Percentiles rank a stretch among this genome's conserved stretches.
phyloP scores from a whole-genome alignment of 2,888 invertebrate genomes.

The Calameuta pallipes region DNA sequence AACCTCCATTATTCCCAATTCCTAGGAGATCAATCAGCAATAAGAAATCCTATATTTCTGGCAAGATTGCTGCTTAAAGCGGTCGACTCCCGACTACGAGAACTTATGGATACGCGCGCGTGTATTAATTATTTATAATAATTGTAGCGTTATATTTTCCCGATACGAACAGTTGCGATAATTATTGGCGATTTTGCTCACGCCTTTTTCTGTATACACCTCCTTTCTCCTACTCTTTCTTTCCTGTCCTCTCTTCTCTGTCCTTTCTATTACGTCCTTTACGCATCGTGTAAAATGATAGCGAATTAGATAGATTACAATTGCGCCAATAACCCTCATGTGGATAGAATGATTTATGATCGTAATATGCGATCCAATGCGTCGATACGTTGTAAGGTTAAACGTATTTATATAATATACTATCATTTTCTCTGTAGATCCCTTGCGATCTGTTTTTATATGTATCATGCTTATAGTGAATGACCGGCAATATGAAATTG shows the following conservation, averaged over 20 bases:
- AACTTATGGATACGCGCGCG: not conserved
- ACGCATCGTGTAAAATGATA: not conserved
- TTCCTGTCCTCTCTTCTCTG: not conserved
- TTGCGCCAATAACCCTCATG: not conserved
- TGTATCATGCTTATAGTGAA: not conserved
- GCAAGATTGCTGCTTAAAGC: not conserved
- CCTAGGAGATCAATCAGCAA: not conserved
- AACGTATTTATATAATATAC: not conserved
- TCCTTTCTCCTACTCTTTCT: not conserved
- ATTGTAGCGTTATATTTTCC: not conserved
- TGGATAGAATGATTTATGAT: not conserved
- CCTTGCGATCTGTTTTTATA: not conserved
- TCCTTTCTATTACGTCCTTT: not conserved
- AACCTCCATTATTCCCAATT: not conserved
- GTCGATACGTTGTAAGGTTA: not conserved
- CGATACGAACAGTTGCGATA: not conserved
- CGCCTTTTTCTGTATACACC: not conserved
- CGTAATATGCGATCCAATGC: not conserved
- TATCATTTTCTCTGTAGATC: not conserved
- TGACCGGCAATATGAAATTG: not conserved
- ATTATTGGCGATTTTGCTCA: not conserved
- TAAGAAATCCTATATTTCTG: not conserved
- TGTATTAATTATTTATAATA: not conserved
- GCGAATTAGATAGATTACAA: not conserved
- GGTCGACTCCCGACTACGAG: not conserved